phyloP scores from a whole-genome alignment of 2,888 invertebrate genomes.

The Himalopsyche japonica region DNA sequence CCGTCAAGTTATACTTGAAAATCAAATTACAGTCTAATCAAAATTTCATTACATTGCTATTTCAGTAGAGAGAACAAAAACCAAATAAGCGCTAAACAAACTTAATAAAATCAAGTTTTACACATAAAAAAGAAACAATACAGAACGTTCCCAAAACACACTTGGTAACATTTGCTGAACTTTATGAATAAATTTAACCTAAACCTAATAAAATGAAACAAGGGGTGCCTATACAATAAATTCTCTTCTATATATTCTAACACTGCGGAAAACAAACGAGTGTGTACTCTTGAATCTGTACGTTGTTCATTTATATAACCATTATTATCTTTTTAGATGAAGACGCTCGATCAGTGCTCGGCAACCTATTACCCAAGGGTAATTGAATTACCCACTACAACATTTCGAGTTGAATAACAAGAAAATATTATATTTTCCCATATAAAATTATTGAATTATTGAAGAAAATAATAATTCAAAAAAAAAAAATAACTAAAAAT shows the following conservation, averaged over 20 bases:
- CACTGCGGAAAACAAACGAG: neutral
- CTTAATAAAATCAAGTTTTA: conserved; percentile 1
- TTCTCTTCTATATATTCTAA: neutral
- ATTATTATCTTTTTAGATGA: too few species aligned
- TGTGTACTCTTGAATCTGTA: neutral
- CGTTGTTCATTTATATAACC: neutral
- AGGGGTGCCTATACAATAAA: neutral
- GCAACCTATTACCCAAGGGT: too few species aligned
- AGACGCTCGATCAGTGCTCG: too few species aligned
- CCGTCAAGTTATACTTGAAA: neutral
- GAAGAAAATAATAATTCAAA: too few species aligned
- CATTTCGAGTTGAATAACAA: too few species aligned
- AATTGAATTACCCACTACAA: too few species aligned
- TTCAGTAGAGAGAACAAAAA: neutral
- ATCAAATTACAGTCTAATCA: neutral
- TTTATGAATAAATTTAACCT: neutral
- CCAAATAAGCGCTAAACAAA: neutral
- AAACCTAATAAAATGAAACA: conserved; percentile 5
- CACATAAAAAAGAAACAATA: conserved; percentile 5
- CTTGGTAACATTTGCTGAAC: neutral
- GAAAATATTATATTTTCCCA: too few species aligned
- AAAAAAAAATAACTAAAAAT: too few species aligned
- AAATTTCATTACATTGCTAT: neutral
- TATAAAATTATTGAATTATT: too few species aligned
- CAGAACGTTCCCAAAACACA: neutral